phyloP scores from a whole-genome alignment of 1,140 invertebrate species.

The Zaprionus vittiger region DNA sequence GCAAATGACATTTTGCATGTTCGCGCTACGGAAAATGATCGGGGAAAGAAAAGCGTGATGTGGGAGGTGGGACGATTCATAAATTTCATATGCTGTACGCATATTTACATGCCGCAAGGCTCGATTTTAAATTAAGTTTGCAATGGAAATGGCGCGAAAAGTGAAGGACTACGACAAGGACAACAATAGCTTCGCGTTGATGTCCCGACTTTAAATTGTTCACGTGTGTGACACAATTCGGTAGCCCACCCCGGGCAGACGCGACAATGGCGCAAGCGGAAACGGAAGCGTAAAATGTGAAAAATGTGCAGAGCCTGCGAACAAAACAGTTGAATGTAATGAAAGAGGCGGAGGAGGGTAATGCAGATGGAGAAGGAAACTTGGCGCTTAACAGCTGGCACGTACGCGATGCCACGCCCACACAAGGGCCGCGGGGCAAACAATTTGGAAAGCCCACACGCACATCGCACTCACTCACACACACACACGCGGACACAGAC shows the following conservation, averaged over 20 bases:
- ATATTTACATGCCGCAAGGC: slow-evolving; percentile 62
- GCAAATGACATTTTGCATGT: slow-evolving; percentile 61
- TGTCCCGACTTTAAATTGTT: slow-evolving; percentile 70
- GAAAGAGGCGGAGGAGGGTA: neutral
- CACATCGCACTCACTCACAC: slow-evolving; percentile 7
- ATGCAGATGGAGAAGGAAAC: neutral
- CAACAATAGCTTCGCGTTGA: neutral
- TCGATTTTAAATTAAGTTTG: slow-evolving; percentile 75
- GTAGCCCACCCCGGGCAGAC: slow-evolving; percentile 3
- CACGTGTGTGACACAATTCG: slow-evolving; percentile 81
- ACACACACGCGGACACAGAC: neutral
- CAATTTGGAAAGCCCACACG: slow-evolving; percentile 41
- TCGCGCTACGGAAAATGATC: neutral
- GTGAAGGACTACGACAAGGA: slow-evolving; percentile 30
- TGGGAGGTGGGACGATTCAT: slow-evolving; percentile 35
- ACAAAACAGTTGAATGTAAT: slow-evolving; percentile 51
- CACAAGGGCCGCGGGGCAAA: slow-evolving; percentile 39
- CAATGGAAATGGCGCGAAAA: slow-evolving; percentile 70
- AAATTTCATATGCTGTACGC: slow-evolving; percentile 59
- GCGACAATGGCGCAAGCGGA: slow-evolving; percentile 69
- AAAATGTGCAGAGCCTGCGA: slow-evolving; percentile 64
- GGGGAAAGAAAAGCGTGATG: neutral
- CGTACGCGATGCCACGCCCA: slow-evolving; percentile 58
- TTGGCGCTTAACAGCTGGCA: slow-evolving; percentile 70
- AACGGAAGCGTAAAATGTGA: slow-evolving; percentile 71